phyloP scores from a whole-genome alignment of 2,888 invertebrate genomes.

The Octodonta nipae region DNA sequence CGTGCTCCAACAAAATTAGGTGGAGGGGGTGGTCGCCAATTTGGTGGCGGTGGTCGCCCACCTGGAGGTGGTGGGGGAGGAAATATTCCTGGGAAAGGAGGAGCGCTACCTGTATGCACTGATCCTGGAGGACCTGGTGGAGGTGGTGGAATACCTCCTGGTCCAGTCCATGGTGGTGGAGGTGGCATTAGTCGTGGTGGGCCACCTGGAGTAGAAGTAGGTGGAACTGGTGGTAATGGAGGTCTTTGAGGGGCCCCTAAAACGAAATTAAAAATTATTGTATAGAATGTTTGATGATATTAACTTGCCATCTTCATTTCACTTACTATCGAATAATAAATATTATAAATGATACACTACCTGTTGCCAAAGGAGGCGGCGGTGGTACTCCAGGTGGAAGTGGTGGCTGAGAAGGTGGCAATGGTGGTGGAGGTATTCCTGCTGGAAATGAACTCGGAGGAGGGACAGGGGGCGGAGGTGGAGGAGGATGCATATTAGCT shows the following conservation, averaged over 20 bases:
- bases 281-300: not conserved
- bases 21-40: constrained; percentile 56
- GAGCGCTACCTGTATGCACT: constrained; percentile 20
- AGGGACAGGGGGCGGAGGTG: constrained; percentile 59
- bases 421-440: constrained; percentile 50
- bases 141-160: constrained; percentile 18
- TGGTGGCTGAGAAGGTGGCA: constrained; percentile 52
- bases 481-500: constrained; percentile 54
- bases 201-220: constrained; percentile 15
- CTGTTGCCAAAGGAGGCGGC: constrained; percentile 44
- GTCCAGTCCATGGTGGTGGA: constrained; percentile 28
- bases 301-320: not conserved
- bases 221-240: constrained; percentile 31
- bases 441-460: constrained; percentile 52
- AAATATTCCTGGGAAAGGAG: constrained; percentile 26
- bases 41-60: constrained; percentile 47
- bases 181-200: constrained; percentile 30
- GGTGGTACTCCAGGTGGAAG: constrained; percentile 53
- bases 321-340: not conserved
- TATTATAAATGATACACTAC: constrained; percentile 12
- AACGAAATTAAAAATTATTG: not conserved
- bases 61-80: constrained; percentile 37
- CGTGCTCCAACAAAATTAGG: constrained; percentile 41
- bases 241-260: constrained; percentile 20
- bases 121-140: constrained; percentile 31